Base-by-base conservation (phyloP, 2,113 vertebrate species). In the Solea solea region DNA sequence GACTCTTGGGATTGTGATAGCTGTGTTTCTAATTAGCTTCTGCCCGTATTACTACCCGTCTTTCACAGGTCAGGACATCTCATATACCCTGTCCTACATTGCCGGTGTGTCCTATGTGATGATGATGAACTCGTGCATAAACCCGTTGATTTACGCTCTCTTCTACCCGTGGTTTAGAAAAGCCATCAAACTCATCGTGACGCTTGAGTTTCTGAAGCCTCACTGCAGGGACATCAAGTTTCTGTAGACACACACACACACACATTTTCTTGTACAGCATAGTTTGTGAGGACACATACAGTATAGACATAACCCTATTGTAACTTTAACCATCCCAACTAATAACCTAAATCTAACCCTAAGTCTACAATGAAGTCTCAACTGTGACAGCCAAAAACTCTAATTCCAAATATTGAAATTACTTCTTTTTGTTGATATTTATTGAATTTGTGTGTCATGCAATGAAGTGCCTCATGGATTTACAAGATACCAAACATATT, bases 151-250 rank as follows among this genome's bases (percentile, higher is more conserved):
- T 8, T 90, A 82, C 46, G 70, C 66, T 15, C 28, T 89, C 8
- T 89, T 89, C 68, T 89, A 90, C 67, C 61, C 49, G 27, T 90
- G 89, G 85, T 89, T 89, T 63, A 83, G 76, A 46, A 86, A 65
- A 72, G 68, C 83, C 3, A 69, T 60, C 9, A 89, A 69, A 80
- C 34, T 76, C 55, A 86, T 91, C 76, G 45, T 95, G 6, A 87
- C 80, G 2, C 61, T 86, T 0, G 64, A 4, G 65, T 72, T 86
- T 16, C 65, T 79, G 50, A 53, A 72, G 61, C 39, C 46, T 42
- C 7, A 62, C 28, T 82, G 78, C 2, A 10, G 9, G 15, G 39
- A 79, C 2, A 0, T 12, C 4, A 59, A 60, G 12, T 21, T 81
- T 10, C 2, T 73, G 44, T 75, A 80, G 48, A 48, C 9, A 40